Evolutionary conservation across 2,797 vertebrate species (phyloP).

Genomic region (Threskiornis aethiopicus): DNA sequence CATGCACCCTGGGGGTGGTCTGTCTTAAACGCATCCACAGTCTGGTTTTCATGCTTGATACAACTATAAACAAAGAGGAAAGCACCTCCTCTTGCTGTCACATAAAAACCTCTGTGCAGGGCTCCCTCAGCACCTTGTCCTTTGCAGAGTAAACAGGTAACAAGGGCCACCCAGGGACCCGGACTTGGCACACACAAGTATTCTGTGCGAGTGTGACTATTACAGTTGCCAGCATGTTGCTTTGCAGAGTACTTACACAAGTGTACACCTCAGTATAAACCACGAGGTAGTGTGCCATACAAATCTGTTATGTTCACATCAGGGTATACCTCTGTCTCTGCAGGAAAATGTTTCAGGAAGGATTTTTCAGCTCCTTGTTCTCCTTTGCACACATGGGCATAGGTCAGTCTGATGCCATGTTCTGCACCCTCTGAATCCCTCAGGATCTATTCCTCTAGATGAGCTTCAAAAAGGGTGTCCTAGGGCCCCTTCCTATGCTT

Average conservation of each 20-base stretch:
- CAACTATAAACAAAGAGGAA: neutral
- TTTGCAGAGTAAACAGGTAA: neutral
- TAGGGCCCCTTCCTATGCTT: neutral
- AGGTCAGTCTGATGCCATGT: neutral
- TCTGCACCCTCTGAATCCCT: neutral
- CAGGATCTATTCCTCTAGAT: neutral
- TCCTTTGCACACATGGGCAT: neutral
- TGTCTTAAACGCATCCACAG: neutral
- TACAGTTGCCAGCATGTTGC: rapidly evolving
- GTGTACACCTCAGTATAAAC: neutral
- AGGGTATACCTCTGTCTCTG: neutral
- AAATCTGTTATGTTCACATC: neutral
- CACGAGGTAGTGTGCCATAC: rapidly evolving
- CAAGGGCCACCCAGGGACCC: neutral
- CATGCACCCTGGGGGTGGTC: neutral
- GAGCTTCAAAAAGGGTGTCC: neutral
- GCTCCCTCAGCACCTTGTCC: neutral
- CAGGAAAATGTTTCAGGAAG: neutral
- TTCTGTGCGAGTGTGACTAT: neutral
- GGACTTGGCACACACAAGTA: neutral
- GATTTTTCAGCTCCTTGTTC: neutral
- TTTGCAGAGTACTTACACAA: neutral
- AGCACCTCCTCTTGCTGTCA: neutral
- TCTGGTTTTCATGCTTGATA: neutral
- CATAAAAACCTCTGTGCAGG: neutral